Conservation (phyloP, 1,140 invertebrate species). For the Cephus cinctus region DNA sequence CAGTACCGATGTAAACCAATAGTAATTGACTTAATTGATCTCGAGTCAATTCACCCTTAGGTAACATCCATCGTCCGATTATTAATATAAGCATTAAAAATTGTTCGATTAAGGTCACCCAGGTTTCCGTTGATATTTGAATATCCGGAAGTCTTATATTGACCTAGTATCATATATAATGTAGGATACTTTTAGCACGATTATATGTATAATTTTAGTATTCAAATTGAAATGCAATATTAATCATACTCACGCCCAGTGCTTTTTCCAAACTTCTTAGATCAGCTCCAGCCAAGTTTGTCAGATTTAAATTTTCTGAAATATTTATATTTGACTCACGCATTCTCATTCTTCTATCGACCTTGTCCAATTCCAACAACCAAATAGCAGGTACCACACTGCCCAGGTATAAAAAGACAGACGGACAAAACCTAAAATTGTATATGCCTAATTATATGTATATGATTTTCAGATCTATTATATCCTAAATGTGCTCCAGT, state of each 20-base stretch:
- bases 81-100: conserved; percentile 86
- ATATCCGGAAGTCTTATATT: conserved; percentile 63
- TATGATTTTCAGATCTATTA: neutral
- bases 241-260: conserved; percentile 53
- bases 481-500: neutral
- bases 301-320: conserved; percentile 50
- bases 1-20: conserved; percentile 82
- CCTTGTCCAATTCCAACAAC: conserved; percentile 81
- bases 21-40: conserved; percentile 91
- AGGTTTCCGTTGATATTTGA: conserved; percentile 71
- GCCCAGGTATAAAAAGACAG: conserved; percentile 78
- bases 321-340: conserved; percentile 58
- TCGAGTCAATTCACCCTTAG: conserved; percentile 84
- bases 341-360: conserved; percentile 63
- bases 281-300: conserved; percentile 52
- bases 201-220: neutral
- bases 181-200: neutral
- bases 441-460: no score
- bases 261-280: conserved; percentile 60
- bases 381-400: conserved; percentile 83
- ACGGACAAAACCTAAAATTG: conserved; percentile 80
- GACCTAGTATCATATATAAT: conserved; percentile 39
- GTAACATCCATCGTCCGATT: conserved; percentile 84
- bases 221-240: neutral
- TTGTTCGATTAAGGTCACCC: conserved; percentile 86